Evolutionary conservation across 2,113 vertebrate species (phyloP), one percentile per base, ranked within the genome.

Genomic region (Clarias gariepinus): DNA sequence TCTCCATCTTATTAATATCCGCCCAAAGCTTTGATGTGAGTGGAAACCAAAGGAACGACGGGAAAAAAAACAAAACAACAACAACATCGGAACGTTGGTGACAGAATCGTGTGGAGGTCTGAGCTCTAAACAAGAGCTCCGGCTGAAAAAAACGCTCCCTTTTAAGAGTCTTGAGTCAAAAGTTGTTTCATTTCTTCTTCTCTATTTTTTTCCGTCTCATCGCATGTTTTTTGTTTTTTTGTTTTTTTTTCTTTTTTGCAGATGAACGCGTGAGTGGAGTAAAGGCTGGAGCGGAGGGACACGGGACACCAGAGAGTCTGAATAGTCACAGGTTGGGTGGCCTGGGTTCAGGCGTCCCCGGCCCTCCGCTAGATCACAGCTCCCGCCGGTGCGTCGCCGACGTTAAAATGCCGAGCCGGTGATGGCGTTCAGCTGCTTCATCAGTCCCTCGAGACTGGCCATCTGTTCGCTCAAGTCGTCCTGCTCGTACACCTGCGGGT

Each of bases 351-450:
- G 77, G 82, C 61, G 83, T 87, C 61, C 61, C 61, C 87, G 71
- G 41, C 76, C 84, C 60, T 80, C 84, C 16, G 82, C 47, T n/a
- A 5, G 41, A 79, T 25, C 36, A 36, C 52, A 53, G 60, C 78
- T 30, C 58, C 68, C 52, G 83, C 63, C n/a, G 25, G 16, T 61
- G 28, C 10, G 28, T 21, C 25, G 63, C 53, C 16, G 28, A 33
- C 86, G 90, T 95, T 96, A 99, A 95, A 99, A 99, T 89, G 98
- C 97, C 0, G 98, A 98, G 90, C 97, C 97, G 0, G 97, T 99
- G 92, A 99, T 99, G 89, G 98, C 98, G 0, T 99, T 99, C 66
- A 99, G 97, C 89, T 99, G 97, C 93, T 99, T 98, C 98, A 99
- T 99, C 86, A 99, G 92, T 87, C 98, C 97, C 91, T 99, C 98